A percentile compares a stretch with the other conserved stretches of the same genome.
phyloP scores from a whole-genome alignment of 35 echinoderm and acorn worm species.

The Amphiura filiformis region DNA sequence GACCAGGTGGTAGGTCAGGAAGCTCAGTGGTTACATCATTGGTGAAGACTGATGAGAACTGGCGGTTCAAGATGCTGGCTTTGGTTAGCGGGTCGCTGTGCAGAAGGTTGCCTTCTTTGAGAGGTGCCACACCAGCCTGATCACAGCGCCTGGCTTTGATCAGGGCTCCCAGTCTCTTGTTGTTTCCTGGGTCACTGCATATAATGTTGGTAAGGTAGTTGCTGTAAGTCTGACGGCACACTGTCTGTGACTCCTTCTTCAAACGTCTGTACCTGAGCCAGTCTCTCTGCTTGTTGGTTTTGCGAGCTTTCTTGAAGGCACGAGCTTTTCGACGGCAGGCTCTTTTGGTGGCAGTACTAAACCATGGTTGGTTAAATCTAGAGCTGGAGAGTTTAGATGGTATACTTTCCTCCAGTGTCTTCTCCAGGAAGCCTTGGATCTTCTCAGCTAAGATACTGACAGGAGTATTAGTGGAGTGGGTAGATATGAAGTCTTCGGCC shows the following conservation, averaged over 20 bases:
- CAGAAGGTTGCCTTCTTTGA: too few species aligned
- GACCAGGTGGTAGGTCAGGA: neutral
- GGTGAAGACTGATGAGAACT: conserved; percentile 15
- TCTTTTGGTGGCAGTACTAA: neutral
- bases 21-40: neutral
- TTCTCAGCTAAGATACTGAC: too few species aligned
- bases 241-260: neutral
- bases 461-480: too few species aligned
- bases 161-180: neutral
- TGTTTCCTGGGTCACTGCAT: neutral
- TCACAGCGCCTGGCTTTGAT: conserved; percentile 20
- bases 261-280: neutral
- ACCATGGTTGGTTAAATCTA: conserved; percentile 15
- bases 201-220: conserved; percentile 13
- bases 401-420: too few species aligned
- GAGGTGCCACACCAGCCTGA: too few species aligned
- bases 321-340: neutral
- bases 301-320: neutral
- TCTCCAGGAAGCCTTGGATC: too few species aligned
- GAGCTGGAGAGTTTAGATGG: neutral
- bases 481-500: too few species aligned
- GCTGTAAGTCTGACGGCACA: neutral
- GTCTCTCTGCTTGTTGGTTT: neutral
- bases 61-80: neutral
- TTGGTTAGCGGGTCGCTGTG: neutral